Conservation (phyloP, 2,113 vertebrate genomes). For the Eudyptes chrysolophus region DNA sequence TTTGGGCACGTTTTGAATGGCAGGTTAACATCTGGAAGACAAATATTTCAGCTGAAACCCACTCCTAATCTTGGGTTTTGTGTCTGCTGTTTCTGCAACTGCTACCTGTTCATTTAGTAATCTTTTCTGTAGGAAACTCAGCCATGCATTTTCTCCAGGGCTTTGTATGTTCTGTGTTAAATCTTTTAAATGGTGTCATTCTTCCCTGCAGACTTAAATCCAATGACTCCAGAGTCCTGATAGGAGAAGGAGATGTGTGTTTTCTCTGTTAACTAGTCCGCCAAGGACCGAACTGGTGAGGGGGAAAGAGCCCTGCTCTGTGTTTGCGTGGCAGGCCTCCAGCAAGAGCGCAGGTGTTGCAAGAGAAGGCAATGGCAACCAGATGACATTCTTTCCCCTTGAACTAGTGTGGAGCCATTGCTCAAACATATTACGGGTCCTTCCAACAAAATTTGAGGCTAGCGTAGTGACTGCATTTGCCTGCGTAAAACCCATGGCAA, state of each 20-base stretch:
- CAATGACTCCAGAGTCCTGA: background rate
- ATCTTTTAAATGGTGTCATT: slow-evolving; percentile 1
- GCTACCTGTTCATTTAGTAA: slow-evolving; percentile 17
- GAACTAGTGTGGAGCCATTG: background rate
- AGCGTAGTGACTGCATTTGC: background rate
- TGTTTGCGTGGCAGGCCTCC: background rate
- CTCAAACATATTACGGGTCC: background rate
- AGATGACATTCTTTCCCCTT: slow-evolving; percentile 57
- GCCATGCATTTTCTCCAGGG: background rate
- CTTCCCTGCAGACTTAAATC: background rate
- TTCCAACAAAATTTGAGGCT: background rate
- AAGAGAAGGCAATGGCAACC: slow-evolving; percentile 39
- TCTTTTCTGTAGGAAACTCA: background rate
- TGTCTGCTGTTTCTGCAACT: background rate
- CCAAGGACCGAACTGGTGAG: background rate
- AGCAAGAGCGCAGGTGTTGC: background rate
- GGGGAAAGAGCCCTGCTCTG: background rate
- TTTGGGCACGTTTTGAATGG: background rate
- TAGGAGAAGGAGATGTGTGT: slow-evolving; percentile 14
- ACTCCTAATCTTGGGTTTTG: background rate
- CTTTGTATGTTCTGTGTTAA: background rate
- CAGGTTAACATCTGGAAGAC: background rate
- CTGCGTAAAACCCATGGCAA: background rate
- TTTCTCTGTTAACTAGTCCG: background rate
- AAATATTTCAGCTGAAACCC: background rate